Base-by-base conservation (phyloP, 1,140 invertebrate species). In the Drosophila sulfurigaster region DNA sequence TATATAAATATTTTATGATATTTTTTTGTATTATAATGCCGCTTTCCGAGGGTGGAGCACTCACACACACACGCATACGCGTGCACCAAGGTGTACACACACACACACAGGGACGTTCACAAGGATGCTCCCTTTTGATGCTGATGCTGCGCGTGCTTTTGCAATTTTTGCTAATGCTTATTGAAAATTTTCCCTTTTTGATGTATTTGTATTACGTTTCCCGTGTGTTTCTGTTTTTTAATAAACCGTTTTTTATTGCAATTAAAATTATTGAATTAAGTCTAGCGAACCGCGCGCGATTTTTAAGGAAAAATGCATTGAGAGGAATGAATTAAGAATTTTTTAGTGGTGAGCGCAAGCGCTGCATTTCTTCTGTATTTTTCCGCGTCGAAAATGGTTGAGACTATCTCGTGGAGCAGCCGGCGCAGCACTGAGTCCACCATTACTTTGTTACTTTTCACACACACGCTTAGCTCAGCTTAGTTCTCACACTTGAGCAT, bases 41-140 rank as follows among this genome's bases (percentile, higher is more conserved):
- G 68, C 46, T 48, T 57, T 57, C 46, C 46, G 49, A 75, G 76
- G 76, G 76, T 63, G 75, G 58, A 79, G 59, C 60, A 62, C 65
- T 43, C 66, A 49, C 30, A 67, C 67, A 66, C 79, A 70, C 8
- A 32, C 32, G 7, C 54, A 66, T 30, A 62, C 10, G 32, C 78
- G 49, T 51, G 51, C 64, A 67, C 57, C 54, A 48, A 38, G 30
- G 43, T 46, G n/a, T 41, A 32, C 32, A 43, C 25, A 45, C 56
- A 41, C 11, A 72, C 52, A 60, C 46, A 59, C 59, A 59, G 63
- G 59, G 54, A 68, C 63, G 72, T 57, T 63, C 49, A 49, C 54
- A 83, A 83, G 78, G 83, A 88, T 88, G 85, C 85, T 88, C 69
- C 57, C 35, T 60, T 25, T 25, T 60, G 68, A 72, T 65, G 63